Percentiles rank a stretch among this genome's conserved stretches.
These are phyloP conservation scores for Drosophila longiperda DNA, from an alignment of 2,888 invertebrate species.

Conservation along the genomic window DNA sequence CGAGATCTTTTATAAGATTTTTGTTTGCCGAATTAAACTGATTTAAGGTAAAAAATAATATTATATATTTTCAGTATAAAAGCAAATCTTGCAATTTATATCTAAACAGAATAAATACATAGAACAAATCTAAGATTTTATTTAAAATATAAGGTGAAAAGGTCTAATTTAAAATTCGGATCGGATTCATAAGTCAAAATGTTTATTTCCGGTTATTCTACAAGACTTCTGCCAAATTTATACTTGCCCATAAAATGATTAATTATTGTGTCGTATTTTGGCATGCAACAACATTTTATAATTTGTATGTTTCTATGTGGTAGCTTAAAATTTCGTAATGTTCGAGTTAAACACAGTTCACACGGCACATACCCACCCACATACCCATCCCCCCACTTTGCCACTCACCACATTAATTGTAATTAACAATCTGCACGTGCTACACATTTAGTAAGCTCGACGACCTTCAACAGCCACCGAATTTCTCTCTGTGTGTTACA, in stretches of 20 bases:
- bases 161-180: neutral
- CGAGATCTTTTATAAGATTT: neutral
- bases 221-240: constrained; percentile 1
- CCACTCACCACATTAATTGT: constrained; percentile 53
- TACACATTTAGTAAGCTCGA: constrained; percentile 38
- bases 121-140: neutral
- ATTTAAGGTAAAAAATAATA: neutral
- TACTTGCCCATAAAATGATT: constrained; percentile 2
- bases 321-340: constrained; percentile 46
- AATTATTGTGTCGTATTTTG: constrained; percentile 3
- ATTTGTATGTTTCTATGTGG: constrained; percentile 22
- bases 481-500: constrained; percentile 3
- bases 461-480: constrained; percentile 43
- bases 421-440: constrained; percentile 77
- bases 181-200: neutral
- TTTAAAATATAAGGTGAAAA: neutral
- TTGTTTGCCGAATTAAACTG: neutral
- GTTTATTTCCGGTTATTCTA: neutral
- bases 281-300: constrained; percentile 17
- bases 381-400: neutral
- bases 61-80: neutral
- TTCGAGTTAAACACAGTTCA: constrained; percentile 24
- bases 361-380: neutral
- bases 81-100: neutral
- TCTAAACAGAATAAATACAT: neutral